Conservation (phyloP, 1,140 invertebrate species). For the Temnothorax longispinosus region DNA sequence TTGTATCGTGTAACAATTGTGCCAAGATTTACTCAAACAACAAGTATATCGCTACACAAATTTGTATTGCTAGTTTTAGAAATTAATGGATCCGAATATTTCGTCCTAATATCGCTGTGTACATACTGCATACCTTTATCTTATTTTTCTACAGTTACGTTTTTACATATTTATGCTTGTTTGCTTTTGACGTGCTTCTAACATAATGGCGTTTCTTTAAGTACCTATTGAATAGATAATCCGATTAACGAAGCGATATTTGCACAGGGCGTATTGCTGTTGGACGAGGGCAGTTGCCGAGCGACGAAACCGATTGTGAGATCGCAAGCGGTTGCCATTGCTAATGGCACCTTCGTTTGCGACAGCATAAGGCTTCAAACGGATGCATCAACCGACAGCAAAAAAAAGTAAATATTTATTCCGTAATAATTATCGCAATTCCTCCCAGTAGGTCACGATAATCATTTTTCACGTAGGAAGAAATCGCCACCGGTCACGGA, state of each 20-base stretch:
- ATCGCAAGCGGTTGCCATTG: slow-evolving; percentile 85
- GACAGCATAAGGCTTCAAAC: slow-evolving; percentile 66
- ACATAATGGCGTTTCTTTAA: background rate
- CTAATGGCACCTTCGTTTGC: slow-evolving; percentile 87
- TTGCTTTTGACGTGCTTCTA: background rate
- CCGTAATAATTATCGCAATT: background rate
- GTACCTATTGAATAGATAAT: background rate
- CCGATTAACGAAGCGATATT: slow-evolving; percentile 46
- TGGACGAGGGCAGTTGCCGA: slow-evolving; percentile 84
- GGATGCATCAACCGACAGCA: slow-evolving; percentile 16
- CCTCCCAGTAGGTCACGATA: background rate
- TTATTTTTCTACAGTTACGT: slow-evolving; percentile 5
- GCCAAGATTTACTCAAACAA: background rate
- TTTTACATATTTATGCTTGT: background rate
- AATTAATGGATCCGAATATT: slow-evolving; percentile 7
- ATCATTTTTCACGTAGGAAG: slow-evolving; percentile 51
- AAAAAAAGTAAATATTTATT: slow-evolving; percentile 71
- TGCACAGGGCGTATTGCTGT: slow-evolving; percentile 82
- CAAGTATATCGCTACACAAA: background rate
- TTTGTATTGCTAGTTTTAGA: background rate
- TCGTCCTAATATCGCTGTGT: background rate
- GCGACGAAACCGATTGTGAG: slow-evolving; percentile 83
- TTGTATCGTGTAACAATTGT: background rate
- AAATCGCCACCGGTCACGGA: background rate
- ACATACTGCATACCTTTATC: background rate